Percentiles rank a stretch among this genome's conserved stretches.
phyloP scores from a whole-genome alignment of 2,113 vertebrate genomes.

The Coptodon bakossiorum region DNA sequence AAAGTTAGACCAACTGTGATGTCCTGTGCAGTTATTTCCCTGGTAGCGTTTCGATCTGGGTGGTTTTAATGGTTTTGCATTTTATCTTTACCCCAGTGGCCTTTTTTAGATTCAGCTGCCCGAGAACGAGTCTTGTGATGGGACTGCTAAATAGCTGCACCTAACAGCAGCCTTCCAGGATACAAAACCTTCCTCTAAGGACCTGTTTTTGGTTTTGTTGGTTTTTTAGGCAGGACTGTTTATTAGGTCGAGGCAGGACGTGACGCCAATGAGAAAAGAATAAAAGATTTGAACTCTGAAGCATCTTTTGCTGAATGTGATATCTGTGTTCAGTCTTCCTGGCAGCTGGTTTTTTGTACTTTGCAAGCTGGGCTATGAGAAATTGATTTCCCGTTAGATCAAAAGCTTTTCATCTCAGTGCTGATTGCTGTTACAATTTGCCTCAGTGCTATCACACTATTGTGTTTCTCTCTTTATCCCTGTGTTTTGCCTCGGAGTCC shows the following conservation, averaged over 20 bases:
- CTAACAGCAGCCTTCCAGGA: not conserved
- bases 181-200: not conserved
- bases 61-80: not conserved
- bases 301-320: not conserved
- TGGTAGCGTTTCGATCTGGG: not conserved
- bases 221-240: not conserved
- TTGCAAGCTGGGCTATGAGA: not conserved
- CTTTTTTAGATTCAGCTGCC: not conserved
- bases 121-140: not conserved
- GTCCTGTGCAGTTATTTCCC: not conserved
- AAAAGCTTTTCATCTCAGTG: not conserved
- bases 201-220: not conserved
- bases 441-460: not conserved
- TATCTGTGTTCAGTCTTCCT: not conserved
- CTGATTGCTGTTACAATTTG: not conserved
- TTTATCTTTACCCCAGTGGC: not conserved
- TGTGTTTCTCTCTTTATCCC: not conserved
- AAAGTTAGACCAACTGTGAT: not conserved
- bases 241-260: not conserved
- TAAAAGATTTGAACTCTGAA: not conserved
- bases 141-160: not conserved
- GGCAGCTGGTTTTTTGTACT: not conserved
- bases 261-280: not conserved
- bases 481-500: not conserved
- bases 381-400: slow-evolving; percentile 1